Base-by-base conservation (phyloP, 2,797 vertebrate genomes). In the Siniperca scherzeri region DNA sequence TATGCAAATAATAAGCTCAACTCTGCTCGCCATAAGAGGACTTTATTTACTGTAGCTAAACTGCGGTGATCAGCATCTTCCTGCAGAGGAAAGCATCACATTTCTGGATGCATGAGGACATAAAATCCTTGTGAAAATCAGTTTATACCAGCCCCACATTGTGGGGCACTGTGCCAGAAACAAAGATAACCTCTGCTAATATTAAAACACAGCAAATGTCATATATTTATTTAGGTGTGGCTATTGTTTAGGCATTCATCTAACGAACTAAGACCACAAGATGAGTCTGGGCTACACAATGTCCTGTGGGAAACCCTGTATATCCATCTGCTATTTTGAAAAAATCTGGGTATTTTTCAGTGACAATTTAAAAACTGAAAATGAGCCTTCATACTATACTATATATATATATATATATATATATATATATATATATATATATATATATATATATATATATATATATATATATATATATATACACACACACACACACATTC, bases 381-480 rank as follows among this genome's bases (percentile, higher is more conserved):
- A 82, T 76, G 86, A 93, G 87, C 88, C 89, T 33, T 88, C 88
- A 74, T 53, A 21, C 17, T 33, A n/a, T n/a, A n/a, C n/a, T n/a
- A n/a, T n/a, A n/a, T n/a, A n/a, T n/a, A n/a, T n/a, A n/a, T n/a
- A n/a, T n/a, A n/a, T n/a, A n/a, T 8, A 60, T 16, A 70, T 72
- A 55, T 14, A 5, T 9, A 40, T 2, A 40, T 40, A 40, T 7
- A 40, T 7, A 40, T 7, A 7, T 40, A 38, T 7, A 38, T 7
- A 38, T 7, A 38, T 7, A n/a, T n/a, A 40, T 40, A 40, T 10
- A 40, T 40, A 11, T 40, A 40, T 40, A 40, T 40, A 40, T 10
- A 40, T 40, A 11, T 40, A 40, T 40, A 40, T 9, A 40, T 1
- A 40, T 1, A 40, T 7, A 40, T 1, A 40, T 1, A 40, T 2